These are phyloP conservation scores for Poeciliopsis turrubarensis DNA, from an alignment of 2,113 vertebrate genomes.

Conservation along the genomic window DNA sequence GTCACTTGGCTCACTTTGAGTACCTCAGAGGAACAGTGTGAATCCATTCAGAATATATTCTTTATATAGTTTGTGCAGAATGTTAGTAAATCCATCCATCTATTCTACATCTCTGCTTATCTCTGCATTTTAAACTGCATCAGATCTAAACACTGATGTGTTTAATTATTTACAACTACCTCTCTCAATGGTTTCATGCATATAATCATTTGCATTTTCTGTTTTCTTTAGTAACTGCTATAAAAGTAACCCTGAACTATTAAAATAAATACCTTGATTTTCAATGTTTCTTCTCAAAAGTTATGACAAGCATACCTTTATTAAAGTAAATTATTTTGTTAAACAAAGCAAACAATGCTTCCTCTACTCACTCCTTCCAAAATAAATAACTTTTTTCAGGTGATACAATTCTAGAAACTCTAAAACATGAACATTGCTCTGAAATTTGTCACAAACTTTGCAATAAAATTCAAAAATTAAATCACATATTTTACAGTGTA, in stretches of 20 bases:
- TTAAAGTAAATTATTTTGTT: neutral
- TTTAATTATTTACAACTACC: neutral
- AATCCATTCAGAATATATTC: neutral
- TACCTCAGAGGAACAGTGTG: too few relatives aligned
- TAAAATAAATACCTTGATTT: neutral
- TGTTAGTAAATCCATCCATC: neutral
- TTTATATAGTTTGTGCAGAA: neutral
- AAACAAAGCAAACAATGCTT: neutral
- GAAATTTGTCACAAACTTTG: too few relatives aligned
- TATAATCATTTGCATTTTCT: neutral
- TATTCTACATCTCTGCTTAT: neutral
- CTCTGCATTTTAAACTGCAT: neutral
- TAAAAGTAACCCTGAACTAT: neutral
- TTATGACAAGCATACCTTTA: neutral
- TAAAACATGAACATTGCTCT: too few relatives aligned
- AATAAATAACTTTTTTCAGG: too few relatives aligned
- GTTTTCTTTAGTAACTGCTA: neutral
- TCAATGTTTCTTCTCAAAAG: neutral
- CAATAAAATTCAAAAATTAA: too few relatives aligned
- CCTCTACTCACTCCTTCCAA: too few relatives aligned
- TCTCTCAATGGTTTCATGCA: neutral
- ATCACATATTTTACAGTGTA: too few relatives aligned
- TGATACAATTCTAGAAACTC: too few relatives aligned
- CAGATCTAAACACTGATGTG: neutral
- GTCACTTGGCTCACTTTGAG: too few relatives aligned